phyloP scores from a whole-genome alignment of 2,113 vertebrate genomes.

The Falco punctatus region DNA sequence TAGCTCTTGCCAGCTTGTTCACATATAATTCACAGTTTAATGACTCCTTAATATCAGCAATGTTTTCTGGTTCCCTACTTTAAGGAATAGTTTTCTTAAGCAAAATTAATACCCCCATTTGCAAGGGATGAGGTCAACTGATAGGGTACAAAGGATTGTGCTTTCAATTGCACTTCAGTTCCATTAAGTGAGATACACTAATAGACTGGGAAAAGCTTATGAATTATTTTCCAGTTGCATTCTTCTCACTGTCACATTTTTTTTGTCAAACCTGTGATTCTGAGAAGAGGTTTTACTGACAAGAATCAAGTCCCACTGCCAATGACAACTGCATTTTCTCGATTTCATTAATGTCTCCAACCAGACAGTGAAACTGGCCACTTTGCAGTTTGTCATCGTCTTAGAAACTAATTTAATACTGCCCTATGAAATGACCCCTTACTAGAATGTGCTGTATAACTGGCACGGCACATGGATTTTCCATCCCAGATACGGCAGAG shows the following conservation, averaged over 20 bases:
- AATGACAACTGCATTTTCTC: constrained; percentile 46
- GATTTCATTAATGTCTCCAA: constrained; percentile 49
- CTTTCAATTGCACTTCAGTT: constrained; percentile 52
- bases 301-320: constrained; percentile 42
- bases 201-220: constrained; percentile 32
- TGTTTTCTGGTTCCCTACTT: background rate
- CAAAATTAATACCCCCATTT: constrained; percentile 49
- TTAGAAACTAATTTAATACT: constrained; percentile 57
- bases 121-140: constrained; percentile 12
- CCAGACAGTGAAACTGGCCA: constrained; percentile 18
- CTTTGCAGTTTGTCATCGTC: constrained; percentile 39
- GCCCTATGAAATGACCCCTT: constrained; percentile 37
- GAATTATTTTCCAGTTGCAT: constrained; percentile 57
- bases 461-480: constrained; percentile 41
- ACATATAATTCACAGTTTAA: too few relatives aligned
- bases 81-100: constrained; percentile 12
- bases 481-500: constrained; percentile 38
- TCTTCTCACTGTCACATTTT: constrained; percentile 51
- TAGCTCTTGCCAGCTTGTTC: background rate
- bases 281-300: constrained; percentile 31
- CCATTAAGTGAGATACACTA: constrained; percentile 40
- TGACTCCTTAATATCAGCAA: too few relatives aligned
- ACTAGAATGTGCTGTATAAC: constrained; percentile 44
- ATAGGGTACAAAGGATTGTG: background rate
- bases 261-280: constrained; percentile 46